Conservation (phyloP, 2,888 invertebrate species). For the Rhamphomyia laevipes region DNA sequence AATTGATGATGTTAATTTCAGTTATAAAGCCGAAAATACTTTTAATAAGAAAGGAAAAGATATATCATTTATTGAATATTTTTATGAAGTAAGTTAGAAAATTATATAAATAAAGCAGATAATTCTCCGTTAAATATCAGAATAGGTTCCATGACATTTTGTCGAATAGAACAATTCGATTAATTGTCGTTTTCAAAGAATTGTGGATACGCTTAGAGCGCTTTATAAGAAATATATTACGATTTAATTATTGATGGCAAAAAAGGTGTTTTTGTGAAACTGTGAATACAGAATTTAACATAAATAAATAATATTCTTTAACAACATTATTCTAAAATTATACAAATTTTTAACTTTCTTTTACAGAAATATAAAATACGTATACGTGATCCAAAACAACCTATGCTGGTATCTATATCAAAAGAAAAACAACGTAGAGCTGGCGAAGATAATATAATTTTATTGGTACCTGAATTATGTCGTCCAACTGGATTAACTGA, state of each 20-base stretch:
- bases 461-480: conserved; percentile 79
- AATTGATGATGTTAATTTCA: conserved; percentile 63
- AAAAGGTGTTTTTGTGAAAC: too few relatives aligned
- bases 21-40: conserved; percentile 45
- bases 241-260: too few relatives aligned
- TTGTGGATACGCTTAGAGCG: too few relatives aligned
- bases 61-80: conserved; percentile 54
- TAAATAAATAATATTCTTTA: too few relatives aligned
- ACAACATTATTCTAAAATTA: neutral
- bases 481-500: conserved; percentile 72
- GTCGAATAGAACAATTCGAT: too few relatives aligned
- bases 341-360: too few relatives aligned
- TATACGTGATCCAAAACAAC: conserved; percentile 56
- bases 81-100: conserved; percentile 39
- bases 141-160: too few relatives aligned
- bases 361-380: conserved; percentile 58
- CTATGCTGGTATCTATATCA: conserved; percentile 61
- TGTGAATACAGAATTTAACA: too few relatives aligned
- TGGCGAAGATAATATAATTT: conserved; percentile 49
- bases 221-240: too few relatives aligned
- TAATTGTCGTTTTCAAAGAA: too few relatives aligned
- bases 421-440: conserved; percentile 55
- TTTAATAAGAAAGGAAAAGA: conserved; percentile 50
- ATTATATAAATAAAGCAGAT: too few relatives aligned
- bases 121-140: too few relatives aligned